Base-by-base conservation (phyloP, 2,113 vertebrate species). In the Podarcis muralis region DNA sequence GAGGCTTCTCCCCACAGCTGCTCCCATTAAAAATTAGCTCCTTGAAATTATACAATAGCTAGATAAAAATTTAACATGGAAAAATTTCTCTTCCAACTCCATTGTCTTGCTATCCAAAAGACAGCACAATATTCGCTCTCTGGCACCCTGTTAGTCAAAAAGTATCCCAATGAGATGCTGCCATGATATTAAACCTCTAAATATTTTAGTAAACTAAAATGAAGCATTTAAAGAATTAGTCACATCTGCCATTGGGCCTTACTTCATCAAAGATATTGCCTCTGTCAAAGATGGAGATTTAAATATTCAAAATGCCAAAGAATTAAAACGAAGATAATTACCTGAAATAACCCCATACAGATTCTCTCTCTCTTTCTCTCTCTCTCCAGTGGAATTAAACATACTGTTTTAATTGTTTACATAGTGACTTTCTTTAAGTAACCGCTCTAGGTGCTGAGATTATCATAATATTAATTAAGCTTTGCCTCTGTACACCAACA, bases 141-240 rank as follows among this genome's bases (percentile, higher is more conserved):
- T 82, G 22, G 25, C 66, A 37, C 32, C 66, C 32, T 75, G 40
- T 71, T 75, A 35, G n/a, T 62, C 43, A 85, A 85, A 82, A 74
- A 25, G 9, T 27, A 62, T 62, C 53, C 53, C 83, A 75, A 16
- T 25, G 48, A 74, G 69, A 30, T 30, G 57, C n/a, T 59, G 69
- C 3, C 40, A 74, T 74, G 5, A 79, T 86, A 69, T 68, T 86
- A 86, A 66, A 77, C 32, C 37, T 77, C 59, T 48, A 79, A 80
- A 87, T 69, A 69, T 79, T 87, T 74, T 72, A 84, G 43, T 32
- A 72, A 84, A 84, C 27, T 22, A 53, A 84, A 84, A 71, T 57
- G 40, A 65, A 81, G 80, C 9, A 57, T n/a, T 57, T 74, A 84
- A 37, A 83, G n/a, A 84, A 18, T 32, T 74, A 12, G 68, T 53